Percentiles rank a stretch among this genome's conserved stretches.
Evolutionary conservation across 2,888 invertebrate genomes (phyloP).

Genomic region (Drosophila cognata): DNA sequence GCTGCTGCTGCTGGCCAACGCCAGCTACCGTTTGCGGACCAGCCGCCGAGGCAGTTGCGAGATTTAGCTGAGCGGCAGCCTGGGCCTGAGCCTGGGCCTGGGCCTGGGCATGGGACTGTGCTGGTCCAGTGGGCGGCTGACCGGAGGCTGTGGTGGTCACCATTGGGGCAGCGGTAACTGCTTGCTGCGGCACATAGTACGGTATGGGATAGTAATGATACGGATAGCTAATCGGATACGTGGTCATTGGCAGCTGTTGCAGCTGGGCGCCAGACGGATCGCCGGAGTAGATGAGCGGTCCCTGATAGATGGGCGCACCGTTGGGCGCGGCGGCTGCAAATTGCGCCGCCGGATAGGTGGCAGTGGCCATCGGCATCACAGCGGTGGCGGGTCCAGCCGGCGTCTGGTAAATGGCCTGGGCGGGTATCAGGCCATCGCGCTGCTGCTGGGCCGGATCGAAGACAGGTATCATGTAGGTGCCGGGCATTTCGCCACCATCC

Average conservation of each 20-base stretch:
- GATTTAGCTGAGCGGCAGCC: conserved; percentile 70
- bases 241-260: conserved; percentile 84
- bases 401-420: conserved; percentile 83
- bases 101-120: conserved; percentile 22
- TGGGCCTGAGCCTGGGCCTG: conserved; percentile 50
- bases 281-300: conserved; percentile 85
- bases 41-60: conserved; percentile 74
- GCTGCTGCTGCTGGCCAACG: conserved; percentile 38
- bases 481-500: conserved; percentile 83
- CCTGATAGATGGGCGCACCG: conserved; percentile 83
- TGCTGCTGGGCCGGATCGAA: conserved; percentile 84
- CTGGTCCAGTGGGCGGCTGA: conserved; percentile 39
- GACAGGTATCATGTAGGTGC: conserved; percentile 84
- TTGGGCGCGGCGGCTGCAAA: conserved; percentile 79
- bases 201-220: conserved; percentile 85
- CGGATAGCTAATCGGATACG: conserved; percentile 85
- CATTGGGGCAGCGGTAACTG: conserved; percentile 81
- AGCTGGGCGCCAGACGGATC: conserved; percentile 83
- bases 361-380: conserved; percentile 83
- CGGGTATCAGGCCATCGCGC: conserved; percentile 80
- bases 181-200: conserved; percentile 84
- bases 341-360: conserved; percentile 83
- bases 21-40: conserved; percentile 75
- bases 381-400: conserved; percentile 74
- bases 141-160: conserved; percentile 72